Evolutionary conservation across 1,140 invertebrate genomes (phyloP).

Genomic region (Stegodyphus dumicola): DNA sequence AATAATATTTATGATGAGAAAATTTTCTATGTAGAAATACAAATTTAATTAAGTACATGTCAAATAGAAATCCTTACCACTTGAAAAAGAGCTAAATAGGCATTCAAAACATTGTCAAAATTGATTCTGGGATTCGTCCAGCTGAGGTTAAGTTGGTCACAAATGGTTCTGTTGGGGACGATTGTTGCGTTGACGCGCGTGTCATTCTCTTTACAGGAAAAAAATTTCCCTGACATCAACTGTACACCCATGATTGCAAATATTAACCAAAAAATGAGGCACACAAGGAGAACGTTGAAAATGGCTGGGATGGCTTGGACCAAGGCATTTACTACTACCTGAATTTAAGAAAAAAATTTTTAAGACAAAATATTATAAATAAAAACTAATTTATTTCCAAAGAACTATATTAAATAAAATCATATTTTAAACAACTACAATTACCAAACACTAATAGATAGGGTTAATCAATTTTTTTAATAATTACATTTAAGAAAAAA

Average conservation of each 20-base stretch:
- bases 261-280: slow-evolving; percentile 91
- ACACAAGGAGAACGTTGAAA: slow-evolving; percentile 92
- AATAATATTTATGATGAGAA: background rate
- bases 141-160: slow-evolving; percentile 87
- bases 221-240: slow-evolving; percentile 90
- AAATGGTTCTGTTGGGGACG: slow-evolving; percentile 85
- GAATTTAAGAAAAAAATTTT: no score
- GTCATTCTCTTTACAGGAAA: slow-evolving; percentile 83
- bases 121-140: slow-evolving; percentile 98
- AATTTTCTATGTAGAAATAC: background rate
- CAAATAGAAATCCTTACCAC: slow-evolving; percentile 72
- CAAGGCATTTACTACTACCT: slow-evolving; percentile 95
- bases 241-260: slow-evolving; percentile 93
- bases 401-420: no score
- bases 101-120: slow-evolving; percentile 98
- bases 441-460: no score
- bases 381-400: no score
- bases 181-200: slow-evolving; percentile 82
- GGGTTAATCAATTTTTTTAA: no score
- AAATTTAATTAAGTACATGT: background rate
- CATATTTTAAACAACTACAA: no score
- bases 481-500: no score
- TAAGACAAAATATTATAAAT: no score
- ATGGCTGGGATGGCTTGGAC: slow-evolving; percentile 96
- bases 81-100: slow-evolving; percentile 97